Evolutionary conservation across 2,113 vertebrate species (phyloP).

Genomic region (Callipepla californica): DNA sequence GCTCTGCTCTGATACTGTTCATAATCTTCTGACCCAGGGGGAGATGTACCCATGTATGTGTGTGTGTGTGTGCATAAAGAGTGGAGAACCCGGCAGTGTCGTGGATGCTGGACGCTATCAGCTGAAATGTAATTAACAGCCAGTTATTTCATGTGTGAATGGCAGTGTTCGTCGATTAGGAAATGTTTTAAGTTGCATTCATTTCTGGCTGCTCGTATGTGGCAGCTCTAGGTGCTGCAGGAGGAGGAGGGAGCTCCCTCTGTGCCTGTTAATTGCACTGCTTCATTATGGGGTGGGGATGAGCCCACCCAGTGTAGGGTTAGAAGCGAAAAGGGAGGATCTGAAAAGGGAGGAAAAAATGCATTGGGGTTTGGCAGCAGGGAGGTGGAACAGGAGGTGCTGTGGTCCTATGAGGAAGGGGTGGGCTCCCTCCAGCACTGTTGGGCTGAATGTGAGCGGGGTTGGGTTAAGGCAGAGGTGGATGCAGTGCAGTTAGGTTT

Average conservation of each 20-base stretch:
- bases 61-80: too few species aligned
- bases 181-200: background rate
- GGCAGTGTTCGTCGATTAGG: background rate
- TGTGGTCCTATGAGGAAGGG: too few species aligned
- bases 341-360: background rate
- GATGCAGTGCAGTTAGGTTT: too few species aligned
- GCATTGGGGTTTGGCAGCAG: fast-evolving
- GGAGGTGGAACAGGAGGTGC: fast-evolving
- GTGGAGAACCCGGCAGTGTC: too few species aligned
- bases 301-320: background rate
- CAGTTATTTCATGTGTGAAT: background rate
- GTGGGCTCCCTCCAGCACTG: background rate
- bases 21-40: background rate
- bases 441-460: background rate
- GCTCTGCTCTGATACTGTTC: background rate
- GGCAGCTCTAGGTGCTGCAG: background rate
- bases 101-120: too few species aligned
- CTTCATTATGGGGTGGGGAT: background rate
- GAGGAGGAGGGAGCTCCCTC: fast-evolving
- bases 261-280: background rate
- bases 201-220: background rate
- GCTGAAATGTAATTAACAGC: too few species aligned
- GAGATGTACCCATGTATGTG: background rate
- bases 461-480: background rate
- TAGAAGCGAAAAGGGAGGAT: background rate